Evolutionary conservation across 2,888 invertebrate species (phyloP), one percentile per base, ranked within the genome.

Genomic region (Caenorhabditis drosophilae): DNA sequence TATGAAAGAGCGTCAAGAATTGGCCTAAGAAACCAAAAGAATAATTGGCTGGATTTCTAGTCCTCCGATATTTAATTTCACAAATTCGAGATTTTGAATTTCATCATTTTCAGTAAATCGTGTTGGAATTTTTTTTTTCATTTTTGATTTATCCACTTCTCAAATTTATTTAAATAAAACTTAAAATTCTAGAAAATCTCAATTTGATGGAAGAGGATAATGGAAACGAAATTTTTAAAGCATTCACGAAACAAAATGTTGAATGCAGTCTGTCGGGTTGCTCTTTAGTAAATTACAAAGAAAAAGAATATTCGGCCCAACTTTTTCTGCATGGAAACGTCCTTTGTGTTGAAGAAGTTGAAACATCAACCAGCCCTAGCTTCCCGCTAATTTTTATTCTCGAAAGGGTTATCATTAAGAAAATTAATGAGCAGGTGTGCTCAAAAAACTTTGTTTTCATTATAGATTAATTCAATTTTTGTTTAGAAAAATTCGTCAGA

Each of bases 201-300:
- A 40, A n/a, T 56, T 18, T 20, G 23, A 82, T 82, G 82, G 82
- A 82, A 51, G 82, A 82, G 59, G 82, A 82, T 67, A 82, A 82
- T 61, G 82, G 77, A n/a, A 58, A 70, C 18, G 82, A 82, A 49
- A 76, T 82, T 38, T 70, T 77, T 63, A 79, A 79, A 48, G 57
- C 61, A 38, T 67, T 67, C 45, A 60, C 57, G 2, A 67, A 67
- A 35, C 62, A 61, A 20, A 62, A 58, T 18, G 51, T 55, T 15
- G 57, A 57, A 42, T 50, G 58, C 20, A 44, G 52, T 22, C 31
- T 67, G 7, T 44, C 50, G 7, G 62, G 57, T 9, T 48, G 46
- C 0, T 59, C 66, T 26, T 45, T 36, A 25, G 59, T 67, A 27
- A 31, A 41, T 12, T 70, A 50, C 49, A 67, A 68, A 55, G 49